Evolutionary conservation across 2,888 invertebrate genomes (phyloP), one percentile per base, ranked within the genome.

Genomic region (Oxytorus armatus): DNA sequence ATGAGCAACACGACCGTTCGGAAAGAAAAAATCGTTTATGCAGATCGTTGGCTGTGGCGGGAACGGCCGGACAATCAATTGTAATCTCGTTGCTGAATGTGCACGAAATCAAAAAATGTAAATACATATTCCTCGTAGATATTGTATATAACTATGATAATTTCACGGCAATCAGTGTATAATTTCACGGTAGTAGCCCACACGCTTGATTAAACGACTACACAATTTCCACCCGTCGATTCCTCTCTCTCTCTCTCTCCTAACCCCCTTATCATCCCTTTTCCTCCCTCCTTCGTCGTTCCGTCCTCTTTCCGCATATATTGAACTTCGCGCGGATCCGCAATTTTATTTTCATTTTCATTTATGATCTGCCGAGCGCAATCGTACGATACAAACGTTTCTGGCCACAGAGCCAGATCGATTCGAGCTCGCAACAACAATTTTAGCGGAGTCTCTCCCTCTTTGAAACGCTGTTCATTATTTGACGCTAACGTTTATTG

Each of bases 111-210:
- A 25, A 63, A 63, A 18, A 42, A n/a, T 42, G 44, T 63, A 1
- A 25, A 61, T 29, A 42, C 33, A 39, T 69, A 39, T 57, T 70
- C n/a, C n/a, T 57, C 18, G 51, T 44, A 14, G 1, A n/a, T 42
- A 33, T 29, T 21, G 21, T 29, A 49, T 39, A 53, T 44, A 49
- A 65, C 72, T 63, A 70, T 61, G 55, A 77, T 63, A 76, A 83
- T 81, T 83, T 82, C 79, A 82, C 81, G 81, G 74, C 82, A 82
- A 83, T 82, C 75, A 75, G 36, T 75, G 55, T 69, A 82, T 79
- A 81, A 83, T 82, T 81, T 83, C 82, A 82, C 74, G 82, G 44
- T 44, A 42, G 25, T 66, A 51, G 33, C 42, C 61, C n/a, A 53
- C 63, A 57, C 63, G 49, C 61, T 57, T 72, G 59, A 77, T 81